phyloP scores from a whole-genome alignment of 2,113 vertebrate species.

The Larimichthys crocea region DNA sequence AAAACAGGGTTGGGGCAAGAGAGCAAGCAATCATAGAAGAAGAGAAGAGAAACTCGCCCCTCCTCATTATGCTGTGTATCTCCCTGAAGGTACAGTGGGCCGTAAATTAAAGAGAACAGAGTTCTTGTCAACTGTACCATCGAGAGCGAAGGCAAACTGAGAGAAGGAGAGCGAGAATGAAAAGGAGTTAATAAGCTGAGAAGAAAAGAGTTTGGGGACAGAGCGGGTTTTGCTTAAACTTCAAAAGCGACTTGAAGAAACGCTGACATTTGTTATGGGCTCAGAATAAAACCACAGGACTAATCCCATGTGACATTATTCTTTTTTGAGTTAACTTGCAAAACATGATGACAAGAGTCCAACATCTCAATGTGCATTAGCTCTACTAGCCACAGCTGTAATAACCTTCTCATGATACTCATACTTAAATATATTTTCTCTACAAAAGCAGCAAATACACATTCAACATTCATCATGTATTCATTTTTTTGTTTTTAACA shows the following conservation, averaged over 20 bases:
- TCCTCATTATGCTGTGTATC: constrained; percentile 42
- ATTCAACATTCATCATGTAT: too few relatives aligned
- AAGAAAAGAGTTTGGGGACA: constrained; percentile 40
- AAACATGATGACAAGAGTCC: neutral
- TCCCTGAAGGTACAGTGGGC: constrained; percentile 55
- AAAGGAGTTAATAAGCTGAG: neutral
- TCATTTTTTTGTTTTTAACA: too few relatives aligned
- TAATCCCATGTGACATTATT: too few relatives aligned
- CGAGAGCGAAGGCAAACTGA: constrained; percentile 35
- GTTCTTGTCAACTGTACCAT: constrained; percentile 45
- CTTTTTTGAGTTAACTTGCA: neutral
- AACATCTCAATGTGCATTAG: neutral
- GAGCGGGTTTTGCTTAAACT: constrained; percentile 30
- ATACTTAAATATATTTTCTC: neutral
- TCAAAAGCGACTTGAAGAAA: constrained; percentile 27
- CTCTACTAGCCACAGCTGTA: neutral
- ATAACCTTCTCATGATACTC: neutral
- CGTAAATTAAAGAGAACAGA: constrained; percentile 61
- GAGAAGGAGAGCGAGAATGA: constrained; percentile 12
- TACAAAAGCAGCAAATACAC: neutral
- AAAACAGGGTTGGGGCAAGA: constrained; percentile 54
- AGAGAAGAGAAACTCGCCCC: constrained; percentile 22
- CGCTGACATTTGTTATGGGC: neutral
- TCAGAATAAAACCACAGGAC: neutral
- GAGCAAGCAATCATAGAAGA: constrained; percentile 24